Conservation (phyloP, 1,140 invertebrate genomes). For the Battus philenor region DNA sequence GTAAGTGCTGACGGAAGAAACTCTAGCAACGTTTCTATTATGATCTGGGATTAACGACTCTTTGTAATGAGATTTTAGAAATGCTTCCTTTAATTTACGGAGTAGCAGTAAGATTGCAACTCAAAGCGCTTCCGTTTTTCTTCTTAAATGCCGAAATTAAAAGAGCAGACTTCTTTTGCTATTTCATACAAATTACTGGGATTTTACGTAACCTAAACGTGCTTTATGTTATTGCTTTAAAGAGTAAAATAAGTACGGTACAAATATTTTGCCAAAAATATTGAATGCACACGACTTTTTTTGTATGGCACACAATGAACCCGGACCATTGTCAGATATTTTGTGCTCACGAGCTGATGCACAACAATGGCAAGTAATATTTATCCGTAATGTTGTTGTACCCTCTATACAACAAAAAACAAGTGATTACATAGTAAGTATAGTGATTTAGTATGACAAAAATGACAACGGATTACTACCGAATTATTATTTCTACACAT, state of each 20-base stretch:
- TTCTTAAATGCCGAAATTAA: no score
- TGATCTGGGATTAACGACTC: no score
- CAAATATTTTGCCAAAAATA: conserved; percentile 36
- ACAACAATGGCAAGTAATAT: conserved; percentile 49
- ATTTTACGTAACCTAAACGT: no score
- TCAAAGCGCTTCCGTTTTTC: not conserved
- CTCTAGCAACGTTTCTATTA: no score
- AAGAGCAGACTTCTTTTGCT: no score
- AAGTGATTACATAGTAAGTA: conserved; percentile 39
- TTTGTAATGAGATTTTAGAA: no score
- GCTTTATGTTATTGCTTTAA: no score
- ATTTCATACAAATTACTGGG: no score
- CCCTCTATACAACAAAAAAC: conserved; percentile 41
- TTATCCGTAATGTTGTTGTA: conserved; percentile 51
- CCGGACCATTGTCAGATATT: conserved; percentile 38
- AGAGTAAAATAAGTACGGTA: no score
- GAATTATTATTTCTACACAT: conserved; percentile 29
- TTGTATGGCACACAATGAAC: conserved; percentile 44
- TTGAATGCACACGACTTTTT: conserved; percentile 56
- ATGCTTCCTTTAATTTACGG: conserved; percentile 58
- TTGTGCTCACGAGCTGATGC: conserved; percentile 34
- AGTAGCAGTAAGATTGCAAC: conserved; percentile 10
- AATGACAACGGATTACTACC: conserved; percentile 38
- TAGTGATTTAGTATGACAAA: conserved; percentile 50
- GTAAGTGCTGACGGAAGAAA: no score